Evolutionary conservation across 1,140 invertebrate genomes (phyloP).

Genomic region (Luehdorfia chinensis): DNA sequence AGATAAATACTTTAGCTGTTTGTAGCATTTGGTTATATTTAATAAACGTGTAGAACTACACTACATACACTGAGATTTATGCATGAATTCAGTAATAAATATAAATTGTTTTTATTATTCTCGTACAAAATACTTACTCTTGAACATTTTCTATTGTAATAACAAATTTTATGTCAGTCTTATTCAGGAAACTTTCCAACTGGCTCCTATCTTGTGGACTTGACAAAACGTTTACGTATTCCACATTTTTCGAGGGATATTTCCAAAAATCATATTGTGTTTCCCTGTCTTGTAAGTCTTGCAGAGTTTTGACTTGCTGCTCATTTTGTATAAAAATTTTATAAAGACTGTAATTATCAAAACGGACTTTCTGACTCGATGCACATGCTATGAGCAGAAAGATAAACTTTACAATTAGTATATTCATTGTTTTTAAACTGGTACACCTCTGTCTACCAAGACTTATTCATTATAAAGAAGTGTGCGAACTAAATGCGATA

Average conservation of each 20-base stretch:
- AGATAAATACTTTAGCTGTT: too few relatives aligned
- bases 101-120: too few relatives aligned
- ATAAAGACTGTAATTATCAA: constrained; percentile 52
- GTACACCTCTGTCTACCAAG: not conserved
- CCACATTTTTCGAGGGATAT: constrained; percentile 25
- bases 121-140: constrained; percentile 51
- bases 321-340: constrained; percentile 46
- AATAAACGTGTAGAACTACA: too few relatives aligned
- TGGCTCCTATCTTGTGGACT: constrained; percentile 40
- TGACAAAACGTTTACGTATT: constrained; percentile 49
- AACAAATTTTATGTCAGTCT: constrained; percentile 36
- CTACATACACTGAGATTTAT: too few relatives aligned
- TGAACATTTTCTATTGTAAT: constrained; percentile 51
- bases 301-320: constrained; percentile 37
- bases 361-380: constrained; percentile 34
- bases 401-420: constrained; percentile 24
- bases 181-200: constrained; percentile 38
- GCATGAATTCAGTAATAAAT: too few relatives aligned
- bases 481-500: not conserved
- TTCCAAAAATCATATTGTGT: constrained; percentile 53
- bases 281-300: constrained; percentile 35
- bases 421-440: constrained; percentile 12
- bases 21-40: too few relatives aligned
- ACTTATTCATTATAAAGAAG: constrained; percentile 12
- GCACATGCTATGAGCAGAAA: constrained; percentile 16